phyloP scores from a whole-genome alignment of 2,888 invertebrate species.

The Oscheius sp. region DNA sequence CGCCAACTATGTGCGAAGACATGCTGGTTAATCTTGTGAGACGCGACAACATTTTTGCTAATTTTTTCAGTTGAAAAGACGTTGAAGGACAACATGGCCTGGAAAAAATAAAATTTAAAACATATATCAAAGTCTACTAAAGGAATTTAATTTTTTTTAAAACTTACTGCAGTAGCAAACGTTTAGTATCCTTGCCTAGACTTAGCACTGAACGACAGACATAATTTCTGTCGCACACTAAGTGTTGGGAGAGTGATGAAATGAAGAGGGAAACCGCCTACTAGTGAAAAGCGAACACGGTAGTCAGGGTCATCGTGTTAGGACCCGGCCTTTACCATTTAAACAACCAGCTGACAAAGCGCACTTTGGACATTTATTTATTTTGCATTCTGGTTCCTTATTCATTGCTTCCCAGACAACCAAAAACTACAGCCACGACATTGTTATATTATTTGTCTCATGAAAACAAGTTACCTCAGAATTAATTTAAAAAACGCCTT shows the following conservation, averaged over 20 bases:
- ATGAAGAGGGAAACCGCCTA: not conserved
- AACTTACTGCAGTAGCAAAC: constrained; percentile 13
- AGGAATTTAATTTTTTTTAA: not conserved
- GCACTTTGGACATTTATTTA: constrained; percentile 20
- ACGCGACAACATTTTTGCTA: constrained; percentile 26
- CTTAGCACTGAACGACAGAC: constrained; percentile 31
- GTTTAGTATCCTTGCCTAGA: not conserved
- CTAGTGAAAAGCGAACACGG: constrained; percentile 4
- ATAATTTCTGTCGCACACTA: constrained; percentile 19
- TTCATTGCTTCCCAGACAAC: not conserved
- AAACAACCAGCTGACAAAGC: constrained; percentile 15
- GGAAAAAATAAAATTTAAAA: not conserved
- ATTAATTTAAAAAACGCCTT: too few relatives aligned
- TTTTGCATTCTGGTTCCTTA: not conserved
- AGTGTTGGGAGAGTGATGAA: constrained; percentile 18
- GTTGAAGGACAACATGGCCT: constrained; percentile 25
- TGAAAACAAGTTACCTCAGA: not conserved
- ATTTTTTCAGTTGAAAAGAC: not conserved
- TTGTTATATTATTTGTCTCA: too few relatives aligned
- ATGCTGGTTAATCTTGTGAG: constrained; percentile 29
- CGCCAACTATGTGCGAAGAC: constrained; percentile 26
- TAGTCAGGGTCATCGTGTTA: not conserved
- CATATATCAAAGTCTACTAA: not conserved
- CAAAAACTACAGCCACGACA: too few relatives aligned
- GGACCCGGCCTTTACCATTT: constrained; percentile 16